These are phyloP conservation scores for Scaptomyza pallida DNA, from an alignment of 1,140 invertebrate genomes.

Conservation along the genomic window DNA sequence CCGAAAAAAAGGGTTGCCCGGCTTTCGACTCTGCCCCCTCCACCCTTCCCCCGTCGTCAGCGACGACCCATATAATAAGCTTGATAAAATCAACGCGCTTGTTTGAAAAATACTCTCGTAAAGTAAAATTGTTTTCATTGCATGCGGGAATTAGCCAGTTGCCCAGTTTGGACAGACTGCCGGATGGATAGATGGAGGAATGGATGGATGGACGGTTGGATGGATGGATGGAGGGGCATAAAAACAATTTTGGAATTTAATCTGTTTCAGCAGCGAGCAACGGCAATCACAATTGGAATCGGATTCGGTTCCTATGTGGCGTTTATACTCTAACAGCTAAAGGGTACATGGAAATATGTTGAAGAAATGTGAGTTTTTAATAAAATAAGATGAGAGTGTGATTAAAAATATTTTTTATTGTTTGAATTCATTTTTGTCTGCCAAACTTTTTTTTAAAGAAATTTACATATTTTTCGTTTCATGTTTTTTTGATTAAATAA, in stretches of 20 bases:
- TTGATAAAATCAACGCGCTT: constrained; percentile 74
- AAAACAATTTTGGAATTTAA: constrained; percentile 75
- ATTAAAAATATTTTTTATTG: too few species aligned
- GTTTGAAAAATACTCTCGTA: constrained; percentile 29
- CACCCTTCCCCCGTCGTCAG: neutral
- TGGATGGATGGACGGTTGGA: too few species aligned
- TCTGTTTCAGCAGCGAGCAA: constrained; percentile 41
- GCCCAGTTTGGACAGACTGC: constrained; percentile 2
- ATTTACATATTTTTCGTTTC: too few species aligned
- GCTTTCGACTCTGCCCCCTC: constrained; percentile 8
- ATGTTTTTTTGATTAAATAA: too few species aligned
- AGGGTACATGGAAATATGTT: neutral
- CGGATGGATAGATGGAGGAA: neutral
- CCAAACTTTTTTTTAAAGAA: too few species aligned
- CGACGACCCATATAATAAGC: constrained; percentile 75
- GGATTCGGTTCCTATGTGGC: constrained; percentile 31
- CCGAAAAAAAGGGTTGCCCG: constrained; percentile 49
- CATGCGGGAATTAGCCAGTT: constrained; percentile 67
- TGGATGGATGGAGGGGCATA: constrained; percentile 20
- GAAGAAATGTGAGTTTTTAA: too few species aligned
- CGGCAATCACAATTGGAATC: constrained; percentile 38
- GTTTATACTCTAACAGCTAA: constrained; percentile 10
- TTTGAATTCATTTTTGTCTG: too few species aligned
- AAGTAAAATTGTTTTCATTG: constrained; percentile 65
- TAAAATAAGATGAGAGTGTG: too few species aligned